phyloP scores from a whole-genome alignment of 2,113 vertebrate species.

The Zapornia atra region DNA sequence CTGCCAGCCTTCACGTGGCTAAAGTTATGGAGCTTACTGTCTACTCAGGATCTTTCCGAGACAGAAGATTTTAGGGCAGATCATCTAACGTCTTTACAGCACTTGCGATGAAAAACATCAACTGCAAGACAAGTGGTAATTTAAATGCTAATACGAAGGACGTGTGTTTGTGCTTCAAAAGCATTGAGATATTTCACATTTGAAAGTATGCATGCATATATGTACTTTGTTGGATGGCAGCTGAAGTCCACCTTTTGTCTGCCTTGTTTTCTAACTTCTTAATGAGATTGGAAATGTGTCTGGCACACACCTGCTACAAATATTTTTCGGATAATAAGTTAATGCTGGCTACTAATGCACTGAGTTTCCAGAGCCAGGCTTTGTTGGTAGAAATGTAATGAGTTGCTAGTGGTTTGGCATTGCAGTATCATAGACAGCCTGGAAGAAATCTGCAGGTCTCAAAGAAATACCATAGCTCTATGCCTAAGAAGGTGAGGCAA shows the following conservation, averaged over 20 bases:
- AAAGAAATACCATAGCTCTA: not conserved
- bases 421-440: not conserved
- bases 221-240: not conserved
- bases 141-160: not conserved
- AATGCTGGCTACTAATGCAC: not conserved
- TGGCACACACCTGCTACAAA: not conserved
- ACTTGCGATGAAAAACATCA: not conserved
- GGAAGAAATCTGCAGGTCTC: not conserved
- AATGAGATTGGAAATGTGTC: not conserved
- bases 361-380: not conserved
- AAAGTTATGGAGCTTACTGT: not conserved
- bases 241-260: not conserved
- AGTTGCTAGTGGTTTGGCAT: not conserved
- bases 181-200: not conserved
- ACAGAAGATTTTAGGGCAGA: not conserved
- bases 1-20: not conserved
- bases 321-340: not conserved
- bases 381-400: not conserved
- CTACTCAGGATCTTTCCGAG: not conserved
- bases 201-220: not conserved
- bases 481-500: not conserved
- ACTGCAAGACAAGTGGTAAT: not conserved
- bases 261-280: not conserved
- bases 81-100: not conserved
- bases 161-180: accelerated